Base-by-base conservation (phyloP, 2,888 invertebrate genomes). In the Coenonympha glycerion region DNA sequence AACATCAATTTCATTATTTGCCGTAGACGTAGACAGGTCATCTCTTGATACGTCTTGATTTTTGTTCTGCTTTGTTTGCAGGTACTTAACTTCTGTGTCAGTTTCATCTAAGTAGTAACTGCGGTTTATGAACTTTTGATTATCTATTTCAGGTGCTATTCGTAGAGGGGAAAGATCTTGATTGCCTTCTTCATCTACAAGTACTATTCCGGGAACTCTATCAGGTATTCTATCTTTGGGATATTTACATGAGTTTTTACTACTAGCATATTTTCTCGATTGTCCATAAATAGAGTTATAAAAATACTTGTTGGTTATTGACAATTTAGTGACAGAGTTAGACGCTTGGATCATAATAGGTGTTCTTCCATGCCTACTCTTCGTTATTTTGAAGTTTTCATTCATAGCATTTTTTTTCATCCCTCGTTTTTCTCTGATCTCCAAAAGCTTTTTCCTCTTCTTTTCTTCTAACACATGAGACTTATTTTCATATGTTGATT, bases 251-350 rank as follows among this genome's bases (percentile, higher is more conserved):
- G 39, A 16, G 50, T 60, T 57, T 37, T 64, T 71, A 2, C 53
- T 54, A 24, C 70, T 67, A 5, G 54, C 33, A 21, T 68, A n/a
- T n/a, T n/a, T 64, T 9, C 56, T 9, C 26, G 57, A 63, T 19
- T 79, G 73, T 0, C 86, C 86, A 51, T 82, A 87, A 55, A 87
- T 85, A 6, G 84, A 85, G 58, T 81, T 79, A 57, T 86, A 85
- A 61, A 85, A 85, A 2, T 84, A 80, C 59, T 85, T 87, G 58
- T 86, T 86, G 1, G 80, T 79, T 44, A 87, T 85, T 1, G 85
- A 83, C n/a, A 87, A 58, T 58, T 79, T 82, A 0, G 86, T 84
- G 3, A 86, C 83, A 1, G 85, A 86, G 51, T 63, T 83, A 1
- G 80, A 74, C 1, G 79, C 60, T 55, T 81, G 82, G 3, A 84